A percentile compares a stretch with the other conserved stretches of the same genome.
Evolutionary conservation across 2,113 vertebrate genomes (phyloP).

Genomic region (Salvator merianae): DNA sequence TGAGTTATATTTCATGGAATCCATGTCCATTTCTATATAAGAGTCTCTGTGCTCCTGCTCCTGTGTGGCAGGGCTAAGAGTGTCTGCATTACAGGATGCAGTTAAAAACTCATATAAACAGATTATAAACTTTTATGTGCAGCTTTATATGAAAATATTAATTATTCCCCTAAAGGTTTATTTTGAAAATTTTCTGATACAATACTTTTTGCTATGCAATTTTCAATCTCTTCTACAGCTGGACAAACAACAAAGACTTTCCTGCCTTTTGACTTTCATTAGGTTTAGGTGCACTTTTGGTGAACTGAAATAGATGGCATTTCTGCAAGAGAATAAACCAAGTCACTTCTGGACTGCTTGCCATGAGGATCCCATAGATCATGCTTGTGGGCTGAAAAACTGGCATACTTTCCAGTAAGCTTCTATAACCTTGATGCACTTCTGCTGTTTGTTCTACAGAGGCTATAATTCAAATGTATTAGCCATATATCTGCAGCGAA

Average conservation of each 20-base stretch:
- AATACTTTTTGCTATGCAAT: not conserved
- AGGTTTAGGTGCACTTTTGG: not conserved
- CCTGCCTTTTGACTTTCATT: not conserved
- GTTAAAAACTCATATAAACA: not conserved
- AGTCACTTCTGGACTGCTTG: not conserved
- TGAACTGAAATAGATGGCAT: not conserved
- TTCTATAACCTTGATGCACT: not conserved
- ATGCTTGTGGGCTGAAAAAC: not conserved
- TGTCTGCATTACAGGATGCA: too few relatives aligned
- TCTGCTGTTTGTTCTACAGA: not conserved
- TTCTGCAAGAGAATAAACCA: not conserved
- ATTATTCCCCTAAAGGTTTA: not conserved
- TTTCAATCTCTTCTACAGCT: not conserved
- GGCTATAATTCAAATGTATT: not conserved
- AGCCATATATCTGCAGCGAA: not conserved
- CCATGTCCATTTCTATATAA: too few relatives aligned
- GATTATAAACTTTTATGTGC: not conserved
- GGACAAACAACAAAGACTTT: not conserved
- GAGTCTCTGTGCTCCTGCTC: too few relatives aligned
- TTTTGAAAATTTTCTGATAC: constrained; percentile 14
- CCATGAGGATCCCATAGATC: not conserved
- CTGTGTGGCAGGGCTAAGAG: too few relatives aligned
- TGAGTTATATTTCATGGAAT: too few relatives aligned
- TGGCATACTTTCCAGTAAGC: not conserved
- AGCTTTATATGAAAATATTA: not conserved